Conservation (phyloP, 2,113 vertebrate species). For the Dasypus novemcinctus region DNA sequence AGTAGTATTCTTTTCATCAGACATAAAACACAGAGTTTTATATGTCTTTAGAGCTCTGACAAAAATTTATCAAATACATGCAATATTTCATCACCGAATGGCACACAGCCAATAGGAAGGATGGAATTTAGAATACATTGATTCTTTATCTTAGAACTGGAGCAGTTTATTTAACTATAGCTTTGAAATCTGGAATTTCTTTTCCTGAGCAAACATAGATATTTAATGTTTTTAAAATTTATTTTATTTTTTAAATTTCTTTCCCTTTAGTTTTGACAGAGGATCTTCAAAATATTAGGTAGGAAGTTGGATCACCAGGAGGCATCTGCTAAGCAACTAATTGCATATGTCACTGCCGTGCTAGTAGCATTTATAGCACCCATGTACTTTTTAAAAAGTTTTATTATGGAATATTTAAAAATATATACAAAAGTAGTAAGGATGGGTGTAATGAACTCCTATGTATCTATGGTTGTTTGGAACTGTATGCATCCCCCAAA, state of each 20-base stretch:
- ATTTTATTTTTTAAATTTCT: neutral
- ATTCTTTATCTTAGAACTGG: neutral
- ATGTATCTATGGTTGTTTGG: no score
- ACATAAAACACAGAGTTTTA: neutral
- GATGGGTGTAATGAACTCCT: neutral
- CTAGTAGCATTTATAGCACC: neutral
- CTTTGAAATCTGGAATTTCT: conserved; percentile 33
- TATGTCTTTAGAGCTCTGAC: neutral
- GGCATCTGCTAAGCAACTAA: neutral
- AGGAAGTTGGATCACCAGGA: neutral
- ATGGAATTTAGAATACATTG: neutral
- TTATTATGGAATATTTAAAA: neutral
- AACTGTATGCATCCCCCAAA: no score
- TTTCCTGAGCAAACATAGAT: neutral
- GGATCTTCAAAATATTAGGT: neutral
- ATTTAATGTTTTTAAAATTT: neutral
- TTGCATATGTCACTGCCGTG: neutral
- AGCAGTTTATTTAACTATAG: neutral
- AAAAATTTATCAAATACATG: neutral
- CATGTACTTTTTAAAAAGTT: neutral
- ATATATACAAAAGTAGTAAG: neutral
- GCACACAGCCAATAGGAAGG: neutral
- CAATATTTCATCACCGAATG: neutral
- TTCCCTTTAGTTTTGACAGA: neutral
- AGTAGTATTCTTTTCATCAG: neutral